Conservation (phyloP, 1,140 invertebrate genomes). For the Agrypnia vestita region DNA sequence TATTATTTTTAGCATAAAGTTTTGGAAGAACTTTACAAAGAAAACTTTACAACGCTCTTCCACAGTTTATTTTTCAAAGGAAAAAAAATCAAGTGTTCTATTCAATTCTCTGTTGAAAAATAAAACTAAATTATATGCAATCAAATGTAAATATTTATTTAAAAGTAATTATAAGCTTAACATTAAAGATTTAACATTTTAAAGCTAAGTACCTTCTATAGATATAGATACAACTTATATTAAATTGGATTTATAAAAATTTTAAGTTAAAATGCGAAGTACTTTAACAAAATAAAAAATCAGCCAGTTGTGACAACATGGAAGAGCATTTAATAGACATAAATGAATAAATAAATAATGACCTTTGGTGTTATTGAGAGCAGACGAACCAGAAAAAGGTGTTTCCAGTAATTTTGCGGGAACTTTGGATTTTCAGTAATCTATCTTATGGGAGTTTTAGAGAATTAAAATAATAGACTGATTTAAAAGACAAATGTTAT, state of each 20-base stretch:
- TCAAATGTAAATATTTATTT: conserved; percentile 61
- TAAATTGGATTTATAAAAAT: conserved; percentile 51
- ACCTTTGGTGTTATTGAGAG: not conserved
- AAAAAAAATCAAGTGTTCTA: conserved; percentile 11
- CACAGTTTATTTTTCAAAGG: conserved; percentile 12
- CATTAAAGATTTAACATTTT: conserved; percentile 55
- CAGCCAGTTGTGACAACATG: conserved; percentile 35
- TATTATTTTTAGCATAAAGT: conserved; percentile 55
- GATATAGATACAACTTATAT: conserved; percentile 55
- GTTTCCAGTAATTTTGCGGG: not conserved
- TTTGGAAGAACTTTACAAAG: conserved; percentile 38
- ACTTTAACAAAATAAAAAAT: conserved; percentile 26
- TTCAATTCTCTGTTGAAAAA: conserved; percentile 43
- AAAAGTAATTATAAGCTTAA: conserved; percentile 57
- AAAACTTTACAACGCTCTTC: conserved; percentile 2
- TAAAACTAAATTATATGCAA: conserved; percentile 51
- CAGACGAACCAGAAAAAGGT: not conserved
- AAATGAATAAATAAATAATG: not conserved
- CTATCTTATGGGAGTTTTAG: conserved; percentile 15
- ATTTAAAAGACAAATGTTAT: conserved; percentile 41
- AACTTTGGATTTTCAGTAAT: conserved; percentile 7
- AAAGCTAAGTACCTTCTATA: conserved; percentile 62
- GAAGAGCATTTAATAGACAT: conserved; percentile 34
- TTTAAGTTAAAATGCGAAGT: conserved; percentile 16
- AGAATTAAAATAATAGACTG: conserved; percentile 46